A percentile compares a stretch with the other conserved stretches of the same genome.
These are phyloP conservation scores for Stratiolaelaps scimitus DNA, from an alignment of 1,140 invertebrate genomes.

Conservation along the genomic window DNA sequence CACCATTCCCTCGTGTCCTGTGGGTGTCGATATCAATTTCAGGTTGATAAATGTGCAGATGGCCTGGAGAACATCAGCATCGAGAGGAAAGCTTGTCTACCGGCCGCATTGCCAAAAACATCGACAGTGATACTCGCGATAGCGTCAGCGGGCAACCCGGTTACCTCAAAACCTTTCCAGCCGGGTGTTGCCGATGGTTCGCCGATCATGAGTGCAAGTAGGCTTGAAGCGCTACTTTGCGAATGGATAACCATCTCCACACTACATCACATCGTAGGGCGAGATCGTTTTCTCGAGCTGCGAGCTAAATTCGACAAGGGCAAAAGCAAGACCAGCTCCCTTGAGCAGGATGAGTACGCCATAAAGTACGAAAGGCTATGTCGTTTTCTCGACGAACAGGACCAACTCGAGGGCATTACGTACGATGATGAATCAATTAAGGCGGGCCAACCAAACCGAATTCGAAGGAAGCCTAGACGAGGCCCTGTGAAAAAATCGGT, in stretches of 20 bases:
- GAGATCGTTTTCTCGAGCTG: conserved; percentile 19
- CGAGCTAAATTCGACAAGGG: conserved; percentile 13
- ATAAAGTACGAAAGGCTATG: neutral
- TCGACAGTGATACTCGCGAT: neutral
- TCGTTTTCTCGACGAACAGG: conserved; percentile 1
- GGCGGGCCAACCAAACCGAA: no score
- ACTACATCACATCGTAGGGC: conserved; percentile 5
- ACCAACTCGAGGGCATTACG: conserved; percentile 14
- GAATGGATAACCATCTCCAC: neutral
- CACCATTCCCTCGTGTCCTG: no score
- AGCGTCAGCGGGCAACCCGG: neutral
- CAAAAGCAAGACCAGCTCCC: neutral
- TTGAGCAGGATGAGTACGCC: neutral
- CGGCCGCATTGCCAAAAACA: neutral
- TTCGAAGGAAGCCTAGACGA: no score
- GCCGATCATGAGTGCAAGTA: neutral
- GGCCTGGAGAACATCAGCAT: neutral
- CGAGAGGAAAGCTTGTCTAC: neutral
- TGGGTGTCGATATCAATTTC: neutral
- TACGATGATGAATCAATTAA: neutral
- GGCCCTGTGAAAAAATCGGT: neutral
- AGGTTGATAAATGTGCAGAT: neutral
- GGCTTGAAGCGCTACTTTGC: neutral
- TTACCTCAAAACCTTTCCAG: neutral
- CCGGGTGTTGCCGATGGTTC: neutral